Conservation (phyloP, 2,888 invertebrate genomes). For the Neria commutata region DNA sequence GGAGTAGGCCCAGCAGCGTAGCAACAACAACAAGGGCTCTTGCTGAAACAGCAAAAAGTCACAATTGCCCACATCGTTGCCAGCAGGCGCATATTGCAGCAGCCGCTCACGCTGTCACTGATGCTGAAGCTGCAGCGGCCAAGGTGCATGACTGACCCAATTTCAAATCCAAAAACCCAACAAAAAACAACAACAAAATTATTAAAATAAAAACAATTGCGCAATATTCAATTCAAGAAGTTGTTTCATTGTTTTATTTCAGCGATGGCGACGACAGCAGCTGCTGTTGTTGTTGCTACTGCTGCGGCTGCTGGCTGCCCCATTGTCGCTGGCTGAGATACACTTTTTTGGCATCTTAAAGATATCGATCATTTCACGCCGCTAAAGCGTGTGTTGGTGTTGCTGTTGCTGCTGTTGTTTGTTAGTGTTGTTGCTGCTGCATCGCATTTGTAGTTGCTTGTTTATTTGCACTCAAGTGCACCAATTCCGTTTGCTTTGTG, state of each 20-base stretch:
- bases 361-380: not conserved
- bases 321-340: not conserved
- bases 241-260: constrained; percentile 4
- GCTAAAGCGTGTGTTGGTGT: not conserved
- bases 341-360: not conserved
- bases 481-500: not conserved
- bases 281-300: not conserved
- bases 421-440: not conserved
- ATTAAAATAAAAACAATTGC: constrained; percentile 7
- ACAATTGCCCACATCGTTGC: not conserved
- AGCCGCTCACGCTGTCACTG: too few species aligned
- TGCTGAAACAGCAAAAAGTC: too few species aligned
- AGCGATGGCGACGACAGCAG: not conserved
- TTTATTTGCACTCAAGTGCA: not conserved
- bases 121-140: not conserved
- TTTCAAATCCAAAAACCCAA: not conserved
- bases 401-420: not conserved
- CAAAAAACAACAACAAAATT: not conserved
- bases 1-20: not conserved
- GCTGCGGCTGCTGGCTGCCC: too few species aligned
- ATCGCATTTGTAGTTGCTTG: not conserved
- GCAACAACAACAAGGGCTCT: not conserved
- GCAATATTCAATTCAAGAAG: constrained; percentile 23
- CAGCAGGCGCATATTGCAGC: too few species aligned
- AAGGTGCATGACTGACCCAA: not conserved